phyloP scores from a whole-genome alignment of 2,888 invertebrate species.

The Doris montereyensis region DNA sequence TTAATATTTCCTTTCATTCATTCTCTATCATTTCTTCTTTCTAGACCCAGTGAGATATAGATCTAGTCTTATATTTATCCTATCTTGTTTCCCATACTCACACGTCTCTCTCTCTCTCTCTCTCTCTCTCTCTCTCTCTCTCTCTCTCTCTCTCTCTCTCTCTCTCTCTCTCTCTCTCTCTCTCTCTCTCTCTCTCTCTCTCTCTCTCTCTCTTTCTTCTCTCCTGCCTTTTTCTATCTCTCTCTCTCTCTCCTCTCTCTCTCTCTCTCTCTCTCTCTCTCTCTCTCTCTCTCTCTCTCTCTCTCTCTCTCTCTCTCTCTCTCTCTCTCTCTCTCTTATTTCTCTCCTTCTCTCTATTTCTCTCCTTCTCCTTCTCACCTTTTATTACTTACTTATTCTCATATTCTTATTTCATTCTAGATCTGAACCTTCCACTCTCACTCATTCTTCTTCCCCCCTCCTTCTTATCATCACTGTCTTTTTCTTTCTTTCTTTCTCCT shows the following conservation, averaged over 20 bases:
- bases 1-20: background rate
- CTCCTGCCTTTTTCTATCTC: background rate
- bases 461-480: background rate
- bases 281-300: background rate
- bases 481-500: background rate
- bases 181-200: background rate
- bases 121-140: background rate
- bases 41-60: no score
- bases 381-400: background rate
- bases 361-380: background rate
- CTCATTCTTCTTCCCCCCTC: background rate
- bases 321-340: background rate
- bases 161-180: background rate
- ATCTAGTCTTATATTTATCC: background rate
- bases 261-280: background rate
- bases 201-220: background rate
- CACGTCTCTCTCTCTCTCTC: slow-evolving; percentile 7
- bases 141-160: background rate
- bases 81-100: background rate
- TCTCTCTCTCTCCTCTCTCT: background rate
- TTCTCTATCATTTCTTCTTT: background rate
- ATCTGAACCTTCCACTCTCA: background rate
- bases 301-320: background rate
- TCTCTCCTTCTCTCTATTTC: background rate
- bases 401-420: background rate